These are phyloP conservation scores for Paragorgia papillata DNA, from an alignment of 92 coral and sea anemone species.

Conservation along the genomic window DNA sequence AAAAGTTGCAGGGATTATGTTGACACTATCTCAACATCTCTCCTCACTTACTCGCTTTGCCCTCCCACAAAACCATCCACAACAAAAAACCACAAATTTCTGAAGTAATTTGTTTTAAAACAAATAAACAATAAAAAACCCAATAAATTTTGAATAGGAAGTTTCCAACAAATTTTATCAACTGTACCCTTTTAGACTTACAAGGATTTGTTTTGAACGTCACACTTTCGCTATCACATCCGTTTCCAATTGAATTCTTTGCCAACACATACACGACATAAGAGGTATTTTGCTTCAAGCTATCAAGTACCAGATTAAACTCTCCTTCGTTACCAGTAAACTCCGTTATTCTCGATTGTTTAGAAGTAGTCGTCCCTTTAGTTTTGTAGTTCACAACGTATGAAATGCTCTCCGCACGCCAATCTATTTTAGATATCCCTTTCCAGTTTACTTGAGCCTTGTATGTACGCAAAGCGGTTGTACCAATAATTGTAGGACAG, in stretches of 20 bases:
- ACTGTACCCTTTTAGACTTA: too few species aligned
- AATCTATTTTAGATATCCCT: not conserved
- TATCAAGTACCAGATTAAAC: not conserved
- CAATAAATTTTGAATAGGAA: too few species aligned
- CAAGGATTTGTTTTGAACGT: slow-evolving; percentile 18
- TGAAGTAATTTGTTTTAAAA: too few species aligned
- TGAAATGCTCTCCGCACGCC: not conserved
- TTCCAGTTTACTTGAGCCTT: slow-evolving; percentile 9
- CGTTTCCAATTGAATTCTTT: slow-evolving; percentile 11
- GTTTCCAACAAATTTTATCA: too few species aligned
- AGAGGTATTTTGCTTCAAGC: not conserved
- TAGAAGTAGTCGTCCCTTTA: not conserved
- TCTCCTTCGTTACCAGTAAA: not conserved
- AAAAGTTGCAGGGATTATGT: too few species aligned
- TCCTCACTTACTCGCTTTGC: too few species aligned
- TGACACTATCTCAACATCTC: too few species aligned
- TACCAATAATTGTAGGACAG: not conserved
- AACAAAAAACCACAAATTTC: too few species aligned
- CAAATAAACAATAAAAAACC: too few species aligned
- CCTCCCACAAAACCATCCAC: too few species aligned
- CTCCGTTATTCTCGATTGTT: not conserved
- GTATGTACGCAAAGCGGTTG: slow-evolving; percentile 4
- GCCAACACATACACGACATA: slow-evolving; percentile 22
- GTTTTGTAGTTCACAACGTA: not conserved
- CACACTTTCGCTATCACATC: not conserved